Evolutionary conservation across 92 coral and sea anemone species (phyloP), one percentile per base, ranked within the genome.

Genomic region (Phenganax stokvisi): DNA sequence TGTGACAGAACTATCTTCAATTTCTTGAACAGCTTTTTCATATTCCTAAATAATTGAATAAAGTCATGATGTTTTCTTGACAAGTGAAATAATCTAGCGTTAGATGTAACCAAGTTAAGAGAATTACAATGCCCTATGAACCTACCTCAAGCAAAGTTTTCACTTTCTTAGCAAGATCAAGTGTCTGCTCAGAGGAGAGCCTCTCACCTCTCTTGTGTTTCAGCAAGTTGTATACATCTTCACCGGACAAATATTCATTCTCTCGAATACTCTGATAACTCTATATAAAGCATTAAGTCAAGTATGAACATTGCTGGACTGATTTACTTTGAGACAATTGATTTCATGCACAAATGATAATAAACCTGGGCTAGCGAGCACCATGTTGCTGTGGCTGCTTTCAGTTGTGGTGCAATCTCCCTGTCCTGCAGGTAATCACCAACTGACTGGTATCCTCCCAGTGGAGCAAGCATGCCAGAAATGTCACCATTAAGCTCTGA

Each of bases 361-460:
- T 59, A 73, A 87, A 92, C 96, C 89, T 94, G 98, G 47, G 98
- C 94, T 56, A 94, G 83, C 13, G 98, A 92, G 63, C 92, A 89
- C 98, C 98, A 94, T 52, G 96, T 89, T 28, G 96, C 82, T 0
- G 98, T 94, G 56, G 98, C 98, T 85, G 92, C 98, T 83, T 94
- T 92, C 85, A 94, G 97, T 69, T 97, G 92, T 70, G 92, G 90
- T 72, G 97, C 91, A 81, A 94, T 92, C 76, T 94, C 98, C 87
- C 98, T 94, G 98, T 94, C 98, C 98, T 92, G 98, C 98, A 94
- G 98, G 87, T 94, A 94, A 79, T 94, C 97, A 86, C 98, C 98
- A 79, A 94, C 91, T 85, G 91, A 92, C 77, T 96, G 93, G 84
- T 90, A 96, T 47, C 90, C 93, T 57, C 99, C 99, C 75, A 96